Evolutionary conservation across 2,888 invertebrate species (phyloP), one percentile per base, ranked within the genome.

Genomic region (Oxycera nigricornis): DNA sequence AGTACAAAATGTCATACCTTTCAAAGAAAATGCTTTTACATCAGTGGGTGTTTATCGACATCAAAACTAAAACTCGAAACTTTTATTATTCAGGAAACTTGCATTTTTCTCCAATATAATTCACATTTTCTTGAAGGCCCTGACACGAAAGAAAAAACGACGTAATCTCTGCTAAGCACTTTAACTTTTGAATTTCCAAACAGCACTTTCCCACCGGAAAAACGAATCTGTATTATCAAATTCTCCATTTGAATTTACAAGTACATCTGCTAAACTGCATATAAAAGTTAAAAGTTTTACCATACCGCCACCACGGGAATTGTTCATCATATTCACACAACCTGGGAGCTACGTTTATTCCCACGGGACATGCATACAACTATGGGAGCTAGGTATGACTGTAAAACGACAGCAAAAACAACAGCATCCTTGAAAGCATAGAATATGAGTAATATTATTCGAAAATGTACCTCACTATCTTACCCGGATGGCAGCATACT

Each of bases 231-330:
- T 70, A 52, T 52, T 52, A 70, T 70, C 70, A 52, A 55, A 52
- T 70, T 70, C 52, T 70, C 52, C 70, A 52, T 70, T 70, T 70
- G 70, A 70, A 70, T 70, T 70, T 70, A 70, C 70, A 70, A 70
- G 70, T 52, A 52, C 70, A 70, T 70, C 70, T 70, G 70, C 52
- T 52, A 70, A 70, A 70, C 70, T 70, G 70, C 70, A 70, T 70
- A 70, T 70, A 70, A 70, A 70, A 70, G 70, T 52, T 70, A 70
- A 70, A 70, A 70, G 20, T 70, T 68, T 70, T 70, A 31, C 39
- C 41, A 61, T 61, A 17, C 65, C 24, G 9, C 39, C 30, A 30
- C 52, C 28, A 24, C 22, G 70, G 20, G 70, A 31, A 31, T 70
- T 70, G 52, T 52, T 70, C 70, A 55, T 70, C 70, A 70, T 70